Base-by-base conservation (phyloP, 2,113 vertebrate species). In the Cheilinus undulatus region DNA sequence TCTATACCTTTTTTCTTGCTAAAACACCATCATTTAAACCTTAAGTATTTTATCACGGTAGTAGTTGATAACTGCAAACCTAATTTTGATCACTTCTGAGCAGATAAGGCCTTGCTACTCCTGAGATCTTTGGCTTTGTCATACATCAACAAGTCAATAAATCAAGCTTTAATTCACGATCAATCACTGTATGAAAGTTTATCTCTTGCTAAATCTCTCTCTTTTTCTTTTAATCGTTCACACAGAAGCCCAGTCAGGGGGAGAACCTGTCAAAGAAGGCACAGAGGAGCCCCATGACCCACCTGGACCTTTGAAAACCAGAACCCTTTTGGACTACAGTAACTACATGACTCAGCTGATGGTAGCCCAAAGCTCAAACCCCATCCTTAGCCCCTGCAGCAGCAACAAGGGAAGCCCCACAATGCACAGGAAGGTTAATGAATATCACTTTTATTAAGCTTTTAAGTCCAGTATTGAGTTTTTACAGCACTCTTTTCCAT, bases 251-350 rank as follows among this genome's bases (percentile, higher is more conserved):
- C 49, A 7, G 2, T 56, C 20, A 23, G 57, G 70, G 28, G 92
- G 86, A 22, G 85, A 89, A 56, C 87, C 89, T 72, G 85, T 78
- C 0, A 73, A 75, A 26, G 93, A 86, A 42, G 92, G 82, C 36
- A 50, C 88, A 0, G 94, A 96, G 66, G 94, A 95, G 69, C 80
- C 87, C 61, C 87, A 74, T 17, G 95, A 95, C 0, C 58, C 80
- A 26, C 49, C 49, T 0, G 91, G 84, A 19, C 75, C 71, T 0
- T 0, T 78, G 22, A 91, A 36, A 46, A 84, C 95, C 62, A 93
- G 93, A 83, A 85, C 93, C 3, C 85, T 92, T 11, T 57, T 95
- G 92, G 95, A 95, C 83, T 96, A 95, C 84, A 83, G 70, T 82
- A 76, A 82, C 42, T 95, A 95, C 89, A 95, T 96, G 94, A 88